Evolutionary conservation across 1,140 invertebrate genomes (phyloP).

Genomic region (Lucilia sericata): DNA sequence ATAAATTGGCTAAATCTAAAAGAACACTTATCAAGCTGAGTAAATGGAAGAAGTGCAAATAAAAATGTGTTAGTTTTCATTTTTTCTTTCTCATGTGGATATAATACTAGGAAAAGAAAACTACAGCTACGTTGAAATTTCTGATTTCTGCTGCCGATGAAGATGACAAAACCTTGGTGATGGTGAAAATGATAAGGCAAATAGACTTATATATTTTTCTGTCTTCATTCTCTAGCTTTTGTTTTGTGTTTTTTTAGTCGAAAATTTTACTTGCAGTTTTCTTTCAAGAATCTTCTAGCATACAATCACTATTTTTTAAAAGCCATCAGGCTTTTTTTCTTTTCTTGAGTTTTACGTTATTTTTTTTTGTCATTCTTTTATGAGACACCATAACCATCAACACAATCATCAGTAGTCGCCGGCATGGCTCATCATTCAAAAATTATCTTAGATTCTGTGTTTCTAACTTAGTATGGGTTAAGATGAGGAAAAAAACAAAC

Average conservation of each 20-base stretch:
- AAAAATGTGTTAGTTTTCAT: background rate
- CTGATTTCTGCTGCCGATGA: background rate
- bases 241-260: background rate
- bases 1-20: conserved; percentile 34
- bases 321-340: background rate
- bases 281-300: background rate
- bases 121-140: too few species aligned
- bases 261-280: background rate
- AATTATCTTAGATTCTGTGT: background rate
- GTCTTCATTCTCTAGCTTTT: background rate
- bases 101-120: too few species aligned
- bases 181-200: background rate
- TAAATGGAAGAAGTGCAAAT: background rate
- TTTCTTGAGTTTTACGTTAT: background rate
- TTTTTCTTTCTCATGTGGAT: background rate
- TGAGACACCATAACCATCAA: background rate
- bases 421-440: background rate
- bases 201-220: background rate
- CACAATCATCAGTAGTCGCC: background rate
- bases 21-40: conserved; percentile 24
- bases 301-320: background rate
- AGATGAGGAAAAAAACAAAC: background rate
- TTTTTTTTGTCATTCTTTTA: background rate
- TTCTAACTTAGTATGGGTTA: background rate
- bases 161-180: conserved; percentile 15